Evolutionary conservation across 2,797 vertebrate genomes (phyloP).

Genomic region (Euphonia xanthogaster): DNA sequence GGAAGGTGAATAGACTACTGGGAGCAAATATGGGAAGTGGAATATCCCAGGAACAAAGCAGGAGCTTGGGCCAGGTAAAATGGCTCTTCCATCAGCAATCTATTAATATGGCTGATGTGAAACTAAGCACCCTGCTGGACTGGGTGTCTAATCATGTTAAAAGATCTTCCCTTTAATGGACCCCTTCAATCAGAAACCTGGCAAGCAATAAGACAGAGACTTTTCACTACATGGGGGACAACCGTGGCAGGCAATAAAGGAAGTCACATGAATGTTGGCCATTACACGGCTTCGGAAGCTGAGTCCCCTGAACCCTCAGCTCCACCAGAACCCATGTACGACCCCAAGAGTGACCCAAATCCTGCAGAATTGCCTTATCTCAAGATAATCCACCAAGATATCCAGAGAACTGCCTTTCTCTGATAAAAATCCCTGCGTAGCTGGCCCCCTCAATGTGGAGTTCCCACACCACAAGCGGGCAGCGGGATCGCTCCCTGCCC

Average conservation of each 20-base stretch:
- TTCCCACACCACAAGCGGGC: neutral
- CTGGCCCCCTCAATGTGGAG: neutral
- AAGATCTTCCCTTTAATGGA: neutral
- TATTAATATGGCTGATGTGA: neutral
- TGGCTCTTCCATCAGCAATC: neutral
- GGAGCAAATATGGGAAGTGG: neutral
- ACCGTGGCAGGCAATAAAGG: neutral
- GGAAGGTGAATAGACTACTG: neutral
- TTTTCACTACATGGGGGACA: neutral
- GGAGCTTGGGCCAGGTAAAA: neutral
- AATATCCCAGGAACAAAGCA: neutral
- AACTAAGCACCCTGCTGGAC: neutral
- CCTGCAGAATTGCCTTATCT: neutral
- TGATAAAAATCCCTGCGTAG: neutral
- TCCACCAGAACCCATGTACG: rapidly evolving
- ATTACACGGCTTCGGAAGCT: neutral
- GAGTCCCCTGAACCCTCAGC: neutral
- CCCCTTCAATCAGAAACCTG: neutral
- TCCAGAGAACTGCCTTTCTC: neutral
- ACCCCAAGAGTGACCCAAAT: neutral
- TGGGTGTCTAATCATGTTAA: neutral
- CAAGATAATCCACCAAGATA: too few relatives aligned
- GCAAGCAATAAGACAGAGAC: neutral
- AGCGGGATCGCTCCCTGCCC: neutral
- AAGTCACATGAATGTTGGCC: neutral